phyloP scores from a whole-genome alignment of 2,113 vertebrate genomes.

The Colinus virginianus region DNA sequence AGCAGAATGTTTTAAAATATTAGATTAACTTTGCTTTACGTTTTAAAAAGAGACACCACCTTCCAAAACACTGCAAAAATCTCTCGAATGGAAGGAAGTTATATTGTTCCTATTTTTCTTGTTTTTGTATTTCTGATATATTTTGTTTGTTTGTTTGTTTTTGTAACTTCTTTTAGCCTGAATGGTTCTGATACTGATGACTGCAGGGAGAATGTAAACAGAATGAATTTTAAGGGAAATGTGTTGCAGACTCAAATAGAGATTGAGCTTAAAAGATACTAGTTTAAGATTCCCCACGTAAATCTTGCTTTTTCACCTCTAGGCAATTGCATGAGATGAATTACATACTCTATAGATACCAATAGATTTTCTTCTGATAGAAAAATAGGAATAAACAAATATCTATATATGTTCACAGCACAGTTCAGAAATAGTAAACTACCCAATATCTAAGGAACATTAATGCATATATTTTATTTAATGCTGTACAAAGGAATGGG shows the following conservation, averaged over 20 bases:
- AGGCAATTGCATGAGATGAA: not conserved
- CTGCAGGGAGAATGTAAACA: conserved; percentile 14
- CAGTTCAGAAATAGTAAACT: conserved; percentile 40
- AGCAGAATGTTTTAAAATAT: not conserved
- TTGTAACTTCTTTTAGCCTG: not conserved
- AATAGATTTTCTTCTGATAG: conserved; percentile 25
- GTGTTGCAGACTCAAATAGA: not conserved
- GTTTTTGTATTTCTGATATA: not conserved
- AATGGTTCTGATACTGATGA: not conserved
- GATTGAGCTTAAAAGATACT: not conserved
- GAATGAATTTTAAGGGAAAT: not conserved
- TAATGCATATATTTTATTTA: conserved; percentile 30
- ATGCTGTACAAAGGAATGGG: not conserved
- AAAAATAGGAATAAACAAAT: conserved; percentile 18
- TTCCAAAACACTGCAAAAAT: not conserved
- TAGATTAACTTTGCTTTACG: not conserved
- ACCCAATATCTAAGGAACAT: conserved; percentile 45
- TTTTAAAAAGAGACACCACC: not conserved
- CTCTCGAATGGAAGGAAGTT: not conserved
- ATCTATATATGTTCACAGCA: not conserved
- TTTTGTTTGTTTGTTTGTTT: not conserved
- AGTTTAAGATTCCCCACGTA: conserved; percentile 41
- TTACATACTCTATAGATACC: conserved; percentile 14
- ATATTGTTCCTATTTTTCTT: not conserved
- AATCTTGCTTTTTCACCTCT: conserved; percentile 17